Evolutionary conservation across 2,888 invertebrate species (phyloP).

Genomic region (Macroteleia sp.): DNA sequence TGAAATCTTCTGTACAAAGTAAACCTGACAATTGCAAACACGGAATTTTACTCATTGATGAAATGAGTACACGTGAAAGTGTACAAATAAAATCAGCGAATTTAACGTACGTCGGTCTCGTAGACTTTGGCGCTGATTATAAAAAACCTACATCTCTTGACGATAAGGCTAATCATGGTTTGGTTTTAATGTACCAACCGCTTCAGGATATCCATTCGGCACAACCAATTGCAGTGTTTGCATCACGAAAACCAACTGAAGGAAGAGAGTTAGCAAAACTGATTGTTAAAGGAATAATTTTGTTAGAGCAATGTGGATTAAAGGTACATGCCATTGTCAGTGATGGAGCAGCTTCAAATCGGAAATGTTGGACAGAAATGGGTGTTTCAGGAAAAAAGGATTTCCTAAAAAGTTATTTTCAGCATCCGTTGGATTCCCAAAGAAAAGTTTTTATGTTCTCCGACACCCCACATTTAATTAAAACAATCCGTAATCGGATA

Average conservation of each 20-base stretch:
- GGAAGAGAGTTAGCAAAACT: conserved; percentile 48
- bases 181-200: conserved; percentile 65
- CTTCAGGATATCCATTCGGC: conserved; percentile 40
- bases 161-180: conserved; percentile 34
- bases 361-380: conserved; percentile 54
- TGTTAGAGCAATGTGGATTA: conserved; percentile 55
- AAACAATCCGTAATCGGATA: conserved; percentile 63
- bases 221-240: conserved; percentile 63
- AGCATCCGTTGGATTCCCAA: conserved; percentile 48
- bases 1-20: background rate
- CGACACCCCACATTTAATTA: conserved; percentile 64
- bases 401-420: conserved; percentile 33
- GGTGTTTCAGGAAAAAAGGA: conserved; percentile 48
- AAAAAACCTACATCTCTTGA: conserved; percentile 8
- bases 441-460: conserved; percentile 63
- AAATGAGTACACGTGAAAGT: conserved; percentile 16
- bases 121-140: conserved; percentile 9
- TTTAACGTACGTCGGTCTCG: too few species aligned
- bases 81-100: too few species aligned
- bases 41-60: conserved; percentile 13
- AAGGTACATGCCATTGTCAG: conserved; percentile 56
- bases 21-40: background rate
- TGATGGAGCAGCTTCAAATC: conserved; percentile 62
- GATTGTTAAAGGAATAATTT: conserved; percentile 50
- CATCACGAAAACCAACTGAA: conserved; percentile 36